Conservation (phyloP, 1,140 invertebrate species). For the Caenorhabditis inopinata region DNA sequence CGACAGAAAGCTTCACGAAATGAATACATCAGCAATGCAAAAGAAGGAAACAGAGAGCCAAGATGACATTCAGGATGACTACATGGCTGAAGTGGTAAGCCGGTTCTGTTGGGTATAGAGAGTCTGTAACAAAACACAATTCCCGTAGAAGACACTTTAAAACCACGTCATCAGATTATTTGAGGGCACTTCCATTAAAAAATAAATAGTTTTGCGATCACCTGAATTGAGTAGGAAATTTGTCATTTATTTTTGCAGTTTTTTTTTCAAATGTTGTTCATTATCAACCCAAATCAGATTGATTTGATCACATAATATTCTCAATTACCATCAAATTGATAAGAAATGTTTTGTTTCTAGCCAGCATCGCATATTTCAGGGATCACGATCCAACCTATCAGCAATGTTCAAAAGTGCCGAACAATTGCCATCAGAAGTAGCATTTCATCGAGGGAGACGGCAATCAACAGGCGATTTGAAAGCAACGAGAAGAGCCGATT, state of each 20-base stretch:
- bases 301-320: too few relatives aligned
- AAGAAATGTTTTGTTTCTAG: neutral
- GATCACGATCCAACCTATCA: constrained; percentile 16
- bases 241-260: too few relatives aligned
- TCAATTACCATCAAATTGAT: constrained; percentile 13
- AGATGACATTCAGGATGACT: constrained; percentile 46
- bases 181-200: too few relatives aligned
- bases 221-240: too few relatives aligned
- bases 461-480: constrained; percentile 8
- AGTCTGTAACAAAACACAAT: too few relatives aligned
- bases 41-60: neutral
- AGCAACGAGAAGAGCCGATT: constrained; percentile 9
- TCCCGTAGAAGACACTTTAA: too few relatives aligned
- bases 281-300: too few relatives aligned
- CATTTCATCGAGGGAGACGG: neutral
- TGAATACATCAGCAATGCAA: neutral
- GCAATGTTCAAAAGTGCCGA: constrained; percentile 14
- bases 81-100: constrained; percentile 36
- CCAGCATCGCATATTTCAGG: neutral
- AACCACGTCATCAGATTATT: too few relatives aligned
- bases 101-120: too few relatives aligned
- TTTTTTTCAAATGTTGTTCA: too few relatives aligned
- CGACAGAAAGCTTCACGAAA: constrained; percentile 42
- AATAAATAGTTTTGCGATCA: too few relatives aligned
- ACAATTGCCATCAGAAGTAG: constrained; percentile 1